Percentiles rank a stretch among this genome's conserved stretches.
Conservation (phyloP, 1,140 invertebrate genomes). For the Araneus ventricosus region DNA sequence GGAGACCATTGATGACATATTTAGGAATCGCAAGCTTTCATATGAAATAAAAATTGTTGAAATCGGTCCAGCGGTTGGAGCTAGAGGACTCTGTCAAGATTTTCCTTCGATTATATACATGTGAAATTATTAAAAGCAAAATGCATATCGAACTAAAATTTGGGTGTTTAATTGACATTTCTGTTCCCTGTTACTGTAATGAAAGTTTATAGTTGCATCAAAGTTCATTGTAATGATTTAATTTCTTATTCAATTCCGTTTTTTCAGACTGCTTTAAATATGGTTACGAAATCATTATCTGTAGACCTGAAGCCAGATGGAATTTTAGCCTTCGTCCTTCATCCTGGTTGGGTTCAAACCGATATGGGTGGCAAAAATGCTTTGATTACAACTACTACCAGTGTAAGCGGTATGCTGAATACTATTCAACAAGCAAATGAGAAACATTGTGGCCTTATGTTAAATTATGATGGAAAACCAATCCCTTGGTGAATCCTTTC, state of each 20-base stretch:
- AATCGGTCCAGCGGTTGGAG: no score
- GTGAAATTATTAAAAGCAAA: no score
- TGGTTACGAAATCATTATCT: slow-evolving; percentile 91
- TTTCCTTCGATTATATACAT: no score
- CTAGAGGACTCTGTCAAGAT: no score
- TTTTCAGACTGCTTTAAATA: slow-evolving; percentile 90
- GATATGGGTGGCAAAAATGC: slow-evolving; percentile 92
- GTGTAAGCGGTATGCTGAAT: slow-evolving; percentile 84
- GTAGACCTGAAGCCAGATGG: slow-evolving; percentile 88
- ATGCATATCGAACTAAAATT: no score
- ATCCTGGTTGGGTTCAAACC: slow-evolving; percentile 95
- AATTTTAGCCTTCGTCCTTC: slow-evolving; percentile 88
- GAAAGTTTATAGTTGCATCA: no score
- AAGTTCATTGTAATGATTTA: no score
- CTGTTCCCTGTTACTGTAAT: no score
- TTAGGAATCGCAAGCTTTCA: no score
- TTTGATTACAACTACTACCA: slow-evolving; percentile 85
- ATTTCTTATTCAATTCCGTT: background rate
- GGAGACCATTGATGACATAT: no score
- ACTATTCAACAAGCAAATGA: slow-evolving; percentile 84
- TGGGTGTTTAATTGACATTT: no score
- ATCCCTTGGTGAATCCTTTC: slow-evolving; percentile 85
- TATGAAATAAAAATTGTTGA: no score
- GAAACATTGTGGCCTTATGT: slow-evolving; percentile 86
- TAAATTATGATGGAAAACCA: slow-evolving; percentile 87